Evolutionary conservation across 35 echinoderm and acorn worm genomes (phyloP).

Genomic region (Apostichopus californicus): DNA sequence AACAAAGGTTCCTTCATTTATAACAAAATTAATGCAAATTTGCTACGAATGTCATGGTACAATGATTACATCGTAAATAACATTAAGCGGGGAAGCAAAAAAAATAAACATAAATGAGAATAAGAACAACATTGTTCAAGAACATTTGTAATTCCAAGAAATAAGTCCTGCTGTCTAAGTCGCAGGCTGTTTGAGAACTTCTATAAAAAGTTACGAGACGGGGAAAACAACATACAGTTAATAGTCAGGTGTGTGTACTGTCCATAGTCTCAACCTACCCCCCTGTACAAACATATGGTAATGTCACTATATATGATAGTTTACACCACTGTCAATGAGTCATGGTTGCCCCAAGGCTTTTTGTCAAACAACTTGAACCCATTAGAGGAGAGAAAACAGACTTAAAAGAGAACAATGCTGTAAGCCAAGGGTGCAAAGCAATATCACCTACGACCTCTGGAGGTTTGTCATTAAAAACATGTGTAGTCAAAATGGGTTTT

Average conservation of each 20-base stretch:
- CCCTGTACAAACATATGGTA: neutral
- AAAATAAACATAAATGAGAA: no score
- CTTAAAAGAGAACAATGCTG: neutral
- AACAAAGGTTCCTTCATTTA: no score
- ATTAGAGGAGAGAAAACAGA: neutral
- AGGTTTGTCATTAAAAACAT: slow-evolving; percentile 4
- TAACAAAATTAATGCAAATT: no score
- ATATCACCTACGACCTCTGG: neutral
- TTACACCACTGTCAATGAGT: neutral
- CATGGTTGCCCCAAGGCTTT: neutral
- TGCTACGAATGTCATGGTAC: no score
- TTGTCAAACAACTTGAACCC: slow-evolving; percentile 1
- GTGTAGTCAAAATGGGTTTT: neutral
- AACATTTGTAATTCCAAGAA: no score
- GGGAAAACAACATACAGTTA: no score
- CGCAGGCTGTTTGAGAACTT: no score
- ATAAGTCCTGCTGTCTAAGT: no score
- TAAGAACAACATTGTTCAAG: no score
- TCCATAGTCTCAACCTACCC: neutral
- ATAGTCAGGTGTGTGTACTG: neutral
- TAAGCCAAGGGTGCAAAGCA: neutral
- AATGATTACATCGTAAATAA: no score
- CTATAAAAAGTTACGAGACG: no score
- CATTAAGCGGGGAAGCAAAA: no score
- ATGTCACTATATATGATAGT: neutral